phyloP scores from a whole-genome alignment of 2,113 vertebrate species.

The Podocnemis expansa region DNA sequence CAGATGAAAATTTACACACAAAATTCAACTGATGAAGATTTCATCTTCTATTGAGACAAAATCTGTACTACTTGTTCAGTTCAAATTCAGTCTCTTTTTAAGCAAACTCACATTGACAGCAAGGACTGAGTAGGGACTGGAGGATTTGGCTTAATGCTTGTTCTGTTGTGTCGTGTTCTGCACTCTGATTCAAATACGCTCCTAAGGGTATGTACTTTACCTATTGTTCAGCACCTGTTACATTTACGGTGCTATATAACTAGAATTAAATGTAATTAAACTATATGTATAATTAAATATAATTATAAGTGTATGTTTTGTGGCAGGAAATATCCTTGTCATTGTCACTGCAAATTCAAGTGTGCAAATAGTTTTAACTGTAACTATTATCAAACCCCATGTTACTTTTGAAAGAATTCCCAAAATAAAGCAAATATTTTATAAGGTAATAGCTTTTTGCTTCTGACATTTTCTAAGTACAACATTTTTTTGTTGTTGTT shows the following conservation, averaged over 20 bases:
- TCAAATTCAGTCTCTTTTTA: neutral
- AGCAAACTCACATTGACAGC: neutral
- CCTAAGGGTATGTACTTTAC: neutral
- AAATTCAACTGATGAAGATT: neutral
- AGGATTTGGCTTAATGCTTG: rapidly evolving
- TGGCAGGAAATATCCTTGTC: neutral
- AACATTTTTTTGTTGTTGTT: neutral
- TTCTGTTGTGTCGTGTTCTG: neutral
- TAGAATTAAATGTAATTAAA: neutral
- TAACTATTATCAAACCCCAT: neutral
- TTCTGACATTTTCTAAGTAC: neutral
- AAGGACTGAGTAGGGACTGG: neutral
- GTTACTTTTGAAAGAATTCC: neutral
- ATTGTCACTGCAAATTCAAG: neutral
- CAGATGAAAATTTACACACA: neutral
- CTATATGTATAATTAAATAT: neutral
- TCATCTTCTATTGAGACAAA: neutral
- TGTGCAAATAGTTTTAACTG: neutral
- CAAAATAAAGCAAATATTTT: neutral
- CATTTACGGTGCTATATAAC: neutral
- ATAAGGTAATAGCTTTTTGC: neutral
- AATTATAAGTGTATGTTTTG: neutral
- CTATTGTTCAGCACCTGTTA: rapidly evolving
- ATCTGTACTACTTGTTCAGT: neutral
- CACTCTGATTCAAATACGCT: neutral